Evolutionary conservation across 2,113 vertebrate genomes (phyloP).

Genomic region (Isichthys henryi): DNA sequence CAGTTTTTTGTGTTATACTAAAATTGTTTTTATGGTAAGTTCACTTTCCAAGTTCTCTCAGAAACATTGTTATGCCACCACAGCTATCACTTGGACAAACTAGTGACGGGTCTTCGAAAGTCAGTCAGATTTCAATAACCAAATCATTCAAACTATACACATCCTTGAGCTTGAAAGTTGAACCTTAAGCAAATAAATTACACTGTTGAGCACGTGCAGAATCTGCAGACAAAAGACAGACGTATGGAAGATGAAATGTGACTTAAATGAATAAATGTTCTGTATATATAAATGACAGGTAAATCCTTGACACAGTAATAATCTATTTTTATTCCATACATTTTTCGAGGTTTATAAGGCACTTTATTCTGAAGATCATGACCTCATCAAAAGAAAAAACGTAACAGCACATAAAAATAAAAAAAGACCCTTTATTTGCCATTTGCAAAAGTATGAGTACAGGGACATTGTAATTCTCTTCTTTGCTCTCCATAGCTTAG

Average conservation of each 20-base stretch:
- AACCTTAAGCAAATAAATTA: not conserved
- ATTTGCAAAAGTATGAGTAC: not conserved
- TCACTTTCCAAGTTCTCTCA: not conserved
- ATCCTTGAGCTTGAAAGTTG: not conserved
- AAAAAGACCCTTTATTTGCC: not conserved
- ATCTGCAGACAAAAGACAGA: not conserved
- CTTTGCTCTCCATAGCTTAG: not conserved
- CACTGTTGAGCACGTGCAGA: not conserved
- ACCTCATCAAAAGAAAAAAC: not conserved
- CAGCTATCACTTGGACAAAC: not conserved
- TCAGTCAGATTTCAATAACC: not conserved
- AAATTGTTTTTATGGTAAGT: not conserved
- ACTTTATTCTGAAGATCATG: not conserved
- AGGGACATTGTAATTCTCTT: not conserved
- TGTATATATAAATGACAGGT: not conserved
- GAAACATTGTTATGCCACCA: not conserved
- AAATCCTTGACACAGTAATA: not conserved
- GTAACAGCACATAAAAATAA: not conserved
- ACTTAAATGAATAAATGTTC: not conserved
- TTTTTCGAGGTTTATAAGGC: not conserved
- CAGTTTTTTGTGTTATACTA: not conserved
- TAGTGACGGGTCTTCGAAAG: not conserved
- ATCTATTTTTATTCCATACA: not conserved
- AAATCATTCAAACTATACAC: not conserved
- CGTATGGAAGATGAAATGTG: not conserved